Conservation (phyloP, 2,113 vertebrate species). For the Struthidea cinerea region DNA sequence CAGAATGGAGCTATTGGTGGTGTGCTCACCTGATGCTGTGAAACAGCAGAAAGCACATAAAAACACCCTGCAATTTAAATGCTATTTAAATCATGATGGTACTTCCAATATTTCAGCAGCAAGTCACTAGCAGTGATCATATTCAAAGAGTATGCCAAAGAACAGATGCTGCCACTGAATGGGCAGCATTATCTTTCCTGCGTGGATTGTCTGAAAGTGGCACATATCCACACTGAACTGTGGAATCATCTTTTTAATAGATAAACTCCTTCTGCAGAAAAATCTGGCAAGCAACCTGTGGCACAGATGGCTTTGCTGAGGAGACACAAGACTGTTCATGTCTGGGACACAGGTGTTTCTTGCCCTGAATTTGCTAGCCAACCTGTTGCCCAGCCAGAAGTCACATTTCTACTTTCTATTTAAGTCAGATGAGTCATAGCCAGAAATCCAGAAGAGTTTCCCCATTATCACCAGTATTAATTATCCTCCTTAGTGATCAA, state of each 20-base stretch:
- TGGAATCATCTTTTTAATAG: constrained; percentile 35
- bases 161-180: constrained; percentile 54
- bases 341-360: constrained; percentile 40
- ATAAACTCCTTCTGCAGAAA: constrained; percentile 42
- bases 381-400: constrained; percentile 24
- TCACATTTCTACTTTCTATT: background rate
- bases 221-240: background rate
- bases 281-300: constrained; percentile 47
- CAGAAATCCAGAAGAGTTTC: background rate
- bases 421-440: background rate
- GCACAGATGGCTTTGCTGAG: constrained; percentile 7
- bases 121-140: background rate
- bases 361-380: background rate
- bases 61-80: background rate
- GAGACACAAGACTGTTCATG: background rate
- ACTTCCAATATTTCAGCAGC: constrained; percentile 8
- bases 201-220: constrained; percentile 46
- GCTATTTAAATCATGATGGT: background rate
- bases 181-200: constrained; percentile 44
- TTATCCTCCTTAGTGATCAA: background rate
- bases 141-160: background rate
- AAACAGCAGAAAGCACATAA: background rate
- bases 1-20: background rate
- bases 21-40: background rate
- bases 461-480: background rate